These are phyloP conservation scores for Thalassaphorura encarpata DNA, from an alignment of 1,140 invertebrate species.

Conservation along the genomic window DNA sequence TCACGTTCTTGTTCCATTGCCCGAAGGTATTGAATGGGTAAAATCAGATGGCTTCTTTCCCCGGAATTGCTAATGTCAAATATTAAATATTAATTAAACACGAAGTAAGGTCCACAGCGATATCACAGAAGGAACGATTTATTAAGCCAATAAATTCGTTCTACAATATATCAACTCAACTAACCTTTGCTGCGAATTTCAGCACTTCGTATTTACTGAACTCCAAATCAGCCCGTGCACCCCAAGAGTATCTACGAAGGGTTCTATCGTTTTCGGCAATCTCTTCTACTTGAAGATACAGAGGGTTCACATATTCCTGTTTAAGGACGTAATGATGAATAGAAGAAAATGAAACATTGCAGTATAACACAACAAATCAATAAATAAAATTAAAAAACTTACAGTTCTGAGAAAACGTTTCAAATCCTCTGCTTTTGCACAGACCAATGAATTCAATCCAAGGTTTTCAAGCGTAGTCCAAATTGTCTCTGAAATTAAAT, in stretches of 20 bases:
- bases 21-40: too few relatives aligned
- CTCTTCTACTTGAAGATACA: constrained; percentile 18
- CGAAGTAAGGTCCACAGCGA: too few relatives aligned
- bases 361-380: not conserved
- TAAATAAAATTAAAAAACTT: not conserved
- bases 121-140: too few relatives aligned
- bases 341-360: too few relatives aligned
- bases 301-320: constrained; percentile 20
- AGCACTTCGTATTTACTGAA: constrained; percentile 23
- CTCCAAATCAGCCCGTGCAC: constrained; percentile 22
- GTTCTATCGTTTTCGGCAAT: constrained; percentile 6
- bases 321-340: not conserved
- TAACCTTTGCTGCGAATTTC: too few relatives aligned
- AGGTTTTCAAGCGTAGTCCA: constrained; percentile 13
- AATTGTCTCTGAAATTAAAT: constrained; percentile 5
- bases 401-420: constrained; percentile 24
- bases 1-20: too few relatives aligned
- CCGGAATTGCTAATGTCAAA: too few relatives aligned
- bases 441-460: constrained; percentile 5
- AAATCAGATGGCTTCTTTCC: too few relatives aligned
- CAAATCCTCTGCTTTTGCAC: constrained; percentile 9
- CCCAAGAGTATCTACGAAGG: constrained; percentile 22
- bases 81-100: too few relatives aligned
- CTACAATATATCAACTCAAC: too few relatives aligned
- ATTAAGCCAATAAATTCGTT: too few relatives aligned